Conservation (phyloP, 2,113 vertebrate species). For the Pseudonaja textilis region DNA sequence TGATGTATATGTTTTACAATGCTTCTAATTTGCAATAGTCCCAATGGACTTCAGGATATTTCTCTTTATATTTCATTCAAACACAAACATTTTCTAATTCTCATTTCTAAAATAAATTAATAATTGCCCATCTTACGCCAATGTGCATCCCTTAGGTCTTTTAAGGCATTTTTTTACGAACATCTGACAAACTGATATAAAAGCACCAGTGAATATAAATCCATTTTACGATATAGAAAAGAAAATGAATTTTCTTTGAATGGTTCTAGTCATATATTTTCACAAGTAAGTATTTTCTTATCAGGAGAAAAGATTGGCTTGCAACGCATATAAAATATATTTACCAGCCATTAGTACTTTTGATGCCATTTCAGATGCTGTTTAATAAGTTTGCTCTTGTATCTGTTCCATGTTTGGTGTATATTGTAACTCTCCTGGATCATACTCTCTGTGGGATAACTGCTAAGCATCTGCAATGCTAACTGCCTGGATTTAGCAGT, state of each 20-base stretch:
- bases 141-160: background rate
- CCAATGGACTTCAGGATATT: background rate
- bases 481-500: conserved; percentile 26
- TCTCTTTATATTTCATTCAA: background rate
- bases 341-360: background rate
- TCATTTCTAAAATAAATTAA: background rate
- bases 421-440: conserved; percentile 14
- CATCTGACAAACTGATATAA: background rate
- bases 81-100: background rate
- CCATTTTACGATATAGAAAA: background rate
- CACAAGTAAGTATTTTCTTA: background rate
- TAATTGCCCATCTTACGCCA: background rate
- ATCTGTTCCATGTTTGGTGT: conserved; percentile 16
- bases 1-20: background rate
- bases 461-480: background rate
- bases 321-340: background rate
- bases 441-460: conserved; percentile 20
- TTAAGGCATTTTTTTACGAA: background rate
- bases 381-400: conserved; percentile 33
- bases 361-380: background rate
- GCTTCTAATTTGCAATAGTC: background rate
- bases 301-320: background rate
- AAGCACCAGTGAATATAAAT: background rate
- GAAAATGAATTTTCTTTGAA: background rate
- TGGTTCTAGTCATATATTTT: background rate